Evolutionary conservation across 1,140 invertebrate species (phyloP), one percentile per base, ranked within the genome.

Genomic region (Harpegnathos saltator): DNA sequence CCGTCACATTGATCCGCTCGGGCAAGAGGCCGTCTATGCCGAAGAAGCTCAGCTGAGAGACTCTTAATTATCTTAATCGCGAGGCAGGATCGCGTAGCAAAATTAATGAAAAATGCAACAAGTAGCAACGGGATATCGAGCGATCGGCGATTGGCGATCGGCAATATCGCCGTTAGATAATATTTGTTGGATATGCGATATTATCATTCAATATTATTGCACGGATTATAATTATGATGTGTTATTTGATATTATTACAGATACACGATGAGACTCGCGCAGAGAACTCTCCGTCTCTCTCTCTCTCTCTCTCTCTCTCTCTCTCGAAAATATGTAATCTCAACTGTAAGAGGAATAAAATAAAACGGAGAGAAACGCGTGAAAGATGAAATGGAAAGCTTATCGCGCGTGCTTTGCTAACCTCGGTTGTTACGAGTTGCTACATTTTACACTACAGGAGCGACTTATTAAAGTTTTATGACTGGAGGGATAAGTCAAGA

Each of bases 391-490:
- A 68, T 68, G 75, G 19, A 78, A 78, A 78, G 68, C 65, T 80
- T 80, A 58, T 69, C 58, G 52, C 33, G 24, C 44, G 50, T 44
- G 19, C 75, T 78, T 78, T 56, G 24, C 75, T 17, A 48, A 29
- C 50, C 50, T 11, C 38, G 38, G 9, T 0, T 9, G 9, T 0
- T 9, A 68, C 50, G 56, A 78, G 56, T 44, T 69, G 65, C 63
- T 24, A 52, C 33, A 17, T 58, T 80, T 80, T 48, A 80, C 58
- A 69, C 56, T 69, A 50, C 75, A 33, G 24, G 24, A 69, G 14
- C 22, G 58, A 69, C 75, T 56, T 69, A 68, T 80, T 80, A 80
- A 80, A 80, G 63, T 80, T 80, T 69, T 80, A n/a, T 56, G 52
- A 80, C 69, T 80, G 69, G 61, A 80, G 58, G 56, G 65, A 69